These are phyloP conservation scores for Otus scops DNA, from an alignment of 2,797 vertebrate genomes.

Conservation along the genomic window DNA sequence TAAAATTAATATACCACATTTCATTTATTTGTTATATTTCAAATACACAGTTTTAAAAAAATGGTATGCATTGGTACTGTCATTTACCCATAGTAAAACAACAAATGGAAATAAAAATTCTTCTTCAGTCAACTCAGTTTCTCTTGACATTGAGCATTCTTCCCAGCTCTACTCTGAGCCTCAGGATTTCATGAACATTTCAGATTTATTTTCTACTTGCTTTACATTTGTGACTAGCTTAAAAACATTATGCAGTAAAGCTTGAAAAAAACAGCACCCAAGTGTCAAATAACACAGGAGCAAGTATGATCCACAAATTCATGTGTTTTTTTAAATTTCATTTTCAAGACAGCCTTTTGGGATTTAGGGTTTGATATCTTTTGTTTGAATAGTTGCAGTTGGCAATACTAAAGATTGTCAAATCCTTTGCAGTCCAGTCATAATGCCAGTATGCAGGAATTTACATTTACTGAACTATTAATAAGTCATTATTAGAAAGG, in stretches of 20 bases:
- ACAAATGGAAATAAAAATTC: background rate
- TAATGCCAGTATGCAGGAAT: background rate
- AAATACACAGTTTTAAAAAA: background rate
- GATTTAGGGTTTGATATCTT: background rate
- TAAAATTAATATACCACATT: background rate
- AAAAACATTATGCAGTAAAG: background rate
- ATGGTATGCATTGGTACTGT: background rate
- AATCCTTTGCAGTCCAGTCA: background rate
- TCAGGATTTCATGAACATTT: background rate
- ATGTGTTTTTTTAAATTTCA: background rate
- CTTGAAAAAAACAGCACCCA: background rate
- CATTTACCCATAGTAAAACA: background rate
- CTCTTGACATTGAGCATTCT: background rate
- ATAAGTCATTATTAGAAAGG: background rate
- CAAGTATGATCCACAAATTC: background rate
- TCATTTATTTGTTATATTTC: background rate
- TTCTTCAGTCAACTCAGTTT: background rate
- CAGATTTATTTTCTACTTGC: background rate
- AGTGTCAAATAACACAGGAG: background rate
- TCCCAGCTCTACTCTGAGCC: background rate
- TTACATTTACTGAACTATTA: background rate
- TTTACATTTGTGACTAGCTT: conserved; percentile 7
- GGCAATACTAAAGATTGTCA: background rate
- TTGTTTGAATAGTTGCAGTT: background rate
- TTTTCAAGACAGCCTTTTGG: background rate